A percentile compares a stretch with the other conserved stretches of the same genome.
phyloP scores from a whole-genome alignment of 2,888 invertebrate species.

The Brenthis ino region DNA sequence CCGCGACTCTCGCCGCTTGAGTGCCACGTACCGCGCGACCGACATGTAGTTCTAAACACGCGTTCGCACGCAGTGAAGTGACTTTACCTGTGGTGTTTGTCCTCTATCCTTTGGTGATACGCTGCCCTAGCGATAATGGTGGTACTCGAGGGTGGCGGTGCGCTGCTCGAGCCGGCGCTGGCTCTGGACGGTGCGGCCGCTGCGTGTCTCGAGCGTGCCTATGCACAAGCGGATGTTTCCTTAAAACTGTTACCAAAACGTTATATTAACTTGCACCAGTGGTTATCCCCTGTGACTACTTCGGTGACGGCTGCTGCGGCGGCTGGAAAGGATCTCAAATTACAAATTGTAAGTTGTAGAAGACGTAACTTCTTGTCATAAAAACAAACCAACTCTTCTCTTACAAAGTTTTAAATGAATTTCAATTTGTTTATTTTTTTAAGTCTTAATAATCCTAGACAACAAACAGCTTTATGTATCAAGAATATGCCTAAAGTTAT shows the following conservation, averaged over 20 bases:
- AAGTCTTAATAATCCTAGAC: no score
- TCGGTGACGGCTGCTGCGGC: slow-evolving; percentile 76
- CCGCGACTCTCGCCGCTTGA: slow-evolving; percentile 71
- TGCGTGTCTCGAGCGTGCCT: slow-evolving; percentile 88
- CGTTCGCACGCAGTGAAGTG: slow-evolving; percentile 59
- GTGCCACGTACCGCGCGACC: slow-evolving; percentile 61
- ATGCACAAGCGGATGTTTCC: slow-evolving; percentile 91
- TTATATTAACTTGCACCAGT: slow-evolving; percentile 94
- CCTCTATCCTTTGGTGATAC: slow-evolving; percentile 44
- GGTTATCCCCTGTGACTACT: slow-evolving; percentile 90
- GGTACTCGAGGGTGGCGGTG: slow-evolving; percentile 78
- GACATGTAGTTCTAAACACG: slow-evolving; percentile 69
- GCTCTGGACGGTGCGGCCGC: slow-evolving; percentile 87
- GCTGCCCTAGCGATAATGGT: slow-evolving; percentile 60
- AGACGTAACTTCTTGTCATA: not conserved
- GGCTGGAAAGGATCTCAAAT: slow-evolving; percentile 89
- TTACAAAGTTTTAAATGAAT: no score
- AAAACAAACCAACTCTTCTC: not conserved
- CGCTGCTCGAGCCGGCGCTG: slow-evolving; percentile 83
- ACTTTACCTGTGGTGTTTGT: slow-evolving; percentile 55
- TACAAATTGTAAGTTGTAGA: slow-evolving; percentile 85
- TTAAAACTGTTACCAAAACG: slow-evolving; percentile 95
- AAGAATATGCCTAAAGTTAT: no score
- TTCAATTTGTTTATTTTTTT: no score
- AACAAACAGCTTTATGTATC: no score